phyloP scores from a whole-genome alignment of 2,113 vertebrate species.

The Acanthochromis polyacanthus region DNA sequence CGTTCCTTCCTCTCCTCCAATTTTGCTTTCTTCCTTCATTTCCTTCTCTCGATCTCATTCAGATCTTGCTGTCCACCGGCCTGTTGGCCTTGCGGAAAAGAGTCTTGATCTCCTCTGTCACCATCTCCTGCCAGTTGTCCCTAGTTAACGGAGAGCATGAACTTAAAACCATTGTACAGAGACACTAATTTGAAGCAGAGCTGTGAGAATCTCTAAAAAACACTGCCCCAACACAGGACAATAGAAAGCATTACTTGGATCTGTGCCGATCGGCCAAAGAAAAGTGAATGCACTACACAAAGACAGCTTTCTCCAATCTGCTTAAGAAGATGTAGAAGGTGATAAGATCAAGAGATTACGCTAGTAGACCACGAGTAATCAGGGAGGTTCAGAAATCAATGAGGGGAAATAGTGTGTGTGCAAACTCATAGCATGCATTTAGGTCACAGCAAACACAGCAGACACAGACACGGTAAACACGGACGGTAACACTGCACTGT shows the following conservation, averaged over 20 bases:
- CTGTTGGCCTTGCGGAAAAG: constrained; percentile 86
- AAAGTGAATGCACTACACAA: constrained; percentile 40
- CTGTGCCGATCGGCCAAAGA: neutral
- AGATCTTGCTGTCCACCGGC: constrained; percentile 82
- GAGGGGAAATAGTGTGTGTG: constrained; percentile 19
- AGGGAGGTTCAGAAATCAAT: constrained; percentile 32
- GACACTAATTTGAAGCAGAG: neutral
- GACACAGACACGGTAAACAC: neutral
- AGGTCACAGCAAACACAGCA: constrained; percentile 15
- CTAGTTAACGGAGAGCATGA: constrained; percentile 70
- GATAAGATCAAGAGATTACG: constrained; percentile 74
- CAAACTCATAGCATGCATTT: constrained; percentile 7
- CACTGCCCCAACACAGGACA: constrained; percentile 9
- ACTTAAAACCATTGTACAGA: constrained; percentile 6
- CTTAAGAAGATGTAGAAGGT: constrained; percentile 60
- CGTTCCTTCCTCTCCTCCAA: constrained; percentile 16
- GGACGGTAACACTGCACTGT: constrained; percentile 25
- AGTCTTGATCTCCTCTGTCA: constrained; percentile 90
- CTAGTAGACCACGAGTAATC: constrained; percentile 42
- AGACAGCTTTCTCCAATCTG: constrained; percentile 50
- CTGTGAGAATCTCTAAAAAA: neutral
- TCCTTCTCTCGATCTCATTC: constrained; percentile 47
- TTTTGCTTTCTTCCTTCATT: constrained; percentile 24
- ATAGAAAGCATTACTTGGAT: constrained; percentile 1
- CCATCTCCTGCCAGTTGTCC: constrained; percentile 87